These are phyloP conservation scores for Pollenia griseotomentosa DNA, from an alignment of 2,888 invertebrate species.

Conservation along the genomic window DNA sequence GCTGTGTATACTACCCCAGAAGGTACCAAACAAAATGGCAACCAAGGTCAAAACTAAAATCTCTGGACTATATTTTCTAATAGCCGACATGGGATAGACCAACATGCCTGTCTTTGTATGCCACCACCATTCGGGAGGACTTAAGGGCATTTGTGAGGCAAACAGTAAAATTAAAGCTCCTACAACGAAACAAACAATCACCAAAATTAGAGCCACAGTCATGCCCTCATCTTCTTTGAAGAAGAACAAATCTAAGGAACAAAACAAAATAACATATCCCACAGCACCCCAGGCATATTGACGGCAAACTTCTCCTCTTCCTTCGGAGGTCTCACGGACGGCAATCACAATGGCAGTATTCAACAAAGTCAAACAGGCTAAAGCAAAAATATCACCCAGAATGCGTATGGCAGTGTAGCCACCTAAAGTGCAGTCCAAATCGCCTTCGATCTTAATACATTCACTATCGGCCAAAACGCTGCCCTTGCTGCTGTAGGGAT, in stretches of 20 bases:
- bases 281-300: conserved; percentile 91
- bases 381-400: conserved; percentile 91
- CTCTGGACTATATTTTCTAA: conserved; percentile 90
- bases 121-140: conserved; percentile 95
- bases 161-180: conserved; percentile 87
- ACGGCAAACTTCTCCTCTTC: conserved; percentile 91
- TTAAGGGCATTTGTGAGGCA: conserved; percentile 88
- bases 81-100: conserved; percentile 91
- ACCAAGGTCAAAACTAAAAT: conserved; percentile 89
- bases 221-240: conserved; percentile 79
- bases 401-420: conserved; percentile 88
- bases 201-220: conserved; percentile 77
- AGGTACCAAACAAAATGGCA: conserved; percentile 89
- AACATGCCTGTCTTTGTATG: conserved; percentile 91
- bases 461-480: conserved; percentile 89
- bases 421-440: conserved; percentile 89
- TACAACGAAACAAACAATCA: conserved; percentile 86
- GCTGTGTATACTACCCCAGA: conserved; percentile 92
- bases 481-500: conserved; percentile 88
- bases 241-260: conserved; percentile 85
- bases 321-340: conserved; percentile 91
- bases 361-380: conserved; percentile 89
- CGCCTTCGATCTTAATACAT: conserved; percentile 86
- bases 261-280: conserved; percentile 88
- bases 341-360: conserved; percentile 92